Base-by-base conservation (phyloP, 2,888 invertebrate species). In the Ectropis crepuscularia region DNA sequence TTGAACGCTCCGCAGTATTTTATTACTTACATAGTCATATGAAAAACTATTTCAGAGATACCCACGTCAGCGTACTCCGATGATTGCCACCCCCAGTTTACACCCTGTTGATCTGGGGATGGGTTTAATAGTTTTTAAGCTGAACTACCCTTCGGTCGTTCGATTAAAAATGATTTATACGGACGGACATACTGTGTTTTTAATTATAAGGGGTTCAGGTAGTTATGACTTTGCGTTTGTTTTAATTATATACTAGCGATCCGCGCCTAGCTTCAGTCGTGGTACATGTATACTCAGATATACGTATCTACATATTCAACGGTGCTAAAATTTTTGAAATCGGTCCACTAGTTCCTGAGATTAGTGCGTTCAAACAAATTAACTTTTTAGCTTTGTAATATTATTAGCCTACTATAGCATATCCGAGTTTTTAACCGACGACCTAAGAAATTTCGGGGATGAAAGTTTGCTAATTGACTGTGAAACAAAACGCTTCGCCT, bases 41-140 rank as follows among this genome's bases (percentile, higher is more conserved):
- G 63, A 64, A 69, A 69, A 72, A 66, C 66, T 70, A 70, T 70
- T 65, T 55, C 65, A 60, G 60, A 60, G 60, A 64, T 64, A 57
- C 57, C 41, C 47, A 62, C 55, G 66, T 69, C 70, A 70, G 68
- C 69, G 66, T 68, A 69, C 61, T 67, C 63, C 50, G 55, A 61
- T 60, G 59, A 70, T 70, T 69, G 68, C 70, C 57, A 65, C 63
- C 61, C 69, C 63, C 64, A 70, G 72, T 67, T 63, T 68, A 64
- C 69, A 65, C 65, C 59, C 67, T 63, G 64, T 75, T 81, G 79
- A 82, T 80, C 81, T 82, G 59, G 64, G 73, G 67, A 78, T 78
- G 78, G 74, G 79, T 85, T 83, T 84, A 85, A 87, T 86, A 86
- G 87, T 86, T 86, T 83, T 82, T 78, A 77, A 82, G 81, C 81